Evolutionary conservation across 2,113 vertebrate species (phyloP).

Genomic region (Odobenus rosmarus): DNA sequence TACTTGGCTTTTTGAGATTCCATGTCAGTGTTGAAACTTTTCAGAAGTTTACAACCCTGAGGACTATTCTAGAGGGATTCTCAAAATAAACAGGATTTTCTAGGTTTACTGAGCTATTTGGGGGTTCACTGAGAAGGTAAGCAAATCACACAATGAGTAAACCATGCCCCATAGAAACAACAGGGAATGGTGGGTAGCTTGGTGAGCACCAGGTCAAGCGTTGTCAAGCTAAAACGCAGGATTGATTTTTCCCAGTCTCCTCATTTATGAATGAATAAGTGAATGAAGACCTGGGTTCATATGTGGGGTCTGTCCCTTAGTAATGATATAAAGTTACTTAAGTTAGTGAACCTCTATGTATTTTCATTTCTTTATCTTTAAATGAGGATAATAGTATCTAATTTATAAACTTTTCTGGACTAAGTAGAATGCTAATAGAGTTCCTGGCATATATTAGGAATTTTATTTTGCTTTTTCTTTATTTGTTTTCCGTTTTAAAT

Average conservation of each 20-base stretch:
- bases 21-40: neutral
- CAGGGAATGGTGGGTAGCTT: neutral
- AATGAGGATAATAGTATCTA: neutral
- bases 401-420: neutral
- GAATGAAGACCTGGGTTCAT: neutral
- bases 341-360: neutral
- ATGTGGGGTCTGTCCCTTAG: neutral
- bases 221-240: neutral
- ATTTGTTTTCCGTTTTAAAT: neutral
- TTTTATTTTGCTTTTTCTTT: constrained; percentile 1
- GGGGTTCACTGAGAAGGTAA: neutral
- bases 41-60: neutral
- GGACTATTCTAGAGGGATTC: neutral
- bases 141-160: neutral
- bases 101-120: neutral
- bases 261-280: neutral
- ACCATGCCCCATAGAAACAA: neutral
- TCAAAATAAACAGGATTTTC: neutral
- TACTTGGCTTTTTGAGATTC: neutral
- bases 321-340: neutral
- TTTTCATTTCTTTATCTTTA: neutral
- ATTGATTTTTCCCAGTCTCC: neutral
- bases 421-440: neutral
- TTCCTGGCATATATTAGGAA: neutral
- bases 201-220: neutral